These are phyloP conservation scores for Pachycephala philippinensis DNA, from an alignment of 2,113 vertebrate genomes.

Conservation along the genomic window DNA sequence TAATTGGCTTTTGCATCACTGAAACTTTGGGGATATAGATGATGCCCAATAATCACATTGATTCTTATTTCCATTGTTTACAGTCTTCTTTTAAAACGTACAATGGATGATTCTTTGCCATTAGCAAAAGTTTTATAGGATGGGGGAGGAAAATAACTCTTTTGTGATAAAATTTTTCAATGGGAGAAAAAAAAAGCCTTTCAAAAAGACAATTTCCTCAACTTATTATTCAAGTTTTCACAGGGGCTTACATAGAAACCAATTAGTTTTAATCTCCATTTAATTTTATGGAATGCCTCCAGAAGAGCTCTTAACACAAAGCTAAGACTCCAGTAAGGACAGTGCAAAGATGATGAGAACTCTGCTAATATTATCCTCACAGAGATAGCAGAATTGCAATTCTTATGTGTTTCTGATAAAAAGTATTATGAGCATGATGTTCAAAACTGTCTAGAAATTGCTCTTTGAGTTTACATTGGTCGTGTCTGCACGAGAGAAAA, in stretches of 20 bases:
- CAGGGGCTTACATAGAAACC: neutral
- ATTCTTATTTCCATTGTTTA: neutral
- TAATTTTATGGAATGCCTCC: neutral
- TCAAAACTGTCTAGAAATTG: neutral
- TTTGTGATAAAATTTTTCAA: neutral
- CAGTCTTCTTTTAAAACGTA: neutral
- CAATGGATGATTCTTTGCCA: neutral
- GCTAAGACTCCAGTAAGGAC: neutral
- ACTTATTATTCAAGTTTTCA: neutral
- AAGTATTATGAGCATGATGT: neutral
- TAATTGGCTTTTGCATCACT: neutral
- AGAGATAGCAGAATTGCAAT: neutral
- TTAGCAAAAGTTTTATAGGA: neutral
- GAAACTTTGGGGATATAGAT: neutral
- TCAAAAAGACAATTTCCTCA: neutral
- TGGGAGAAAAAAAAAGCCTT: neutral
- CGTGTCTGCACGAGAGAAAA: neutral
- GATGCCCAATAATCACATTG: neutral
- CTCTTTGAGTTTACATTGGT: neutral
- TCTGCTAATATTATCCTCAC: neutral
- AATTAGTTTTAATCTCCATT: slow-evolving; percentile 2
- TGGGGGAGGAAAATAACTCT: neutral
- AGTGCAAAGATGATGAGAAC: neutral
- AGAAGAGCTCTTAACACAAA: neutral
- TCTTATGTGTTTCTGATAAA: neutral